Evolutionary conservation across 2,888 invertebrate species (phyloP), one percentile per base, ranked within the genome.

Genomic region (Stegana nigrithorax): DNA sequence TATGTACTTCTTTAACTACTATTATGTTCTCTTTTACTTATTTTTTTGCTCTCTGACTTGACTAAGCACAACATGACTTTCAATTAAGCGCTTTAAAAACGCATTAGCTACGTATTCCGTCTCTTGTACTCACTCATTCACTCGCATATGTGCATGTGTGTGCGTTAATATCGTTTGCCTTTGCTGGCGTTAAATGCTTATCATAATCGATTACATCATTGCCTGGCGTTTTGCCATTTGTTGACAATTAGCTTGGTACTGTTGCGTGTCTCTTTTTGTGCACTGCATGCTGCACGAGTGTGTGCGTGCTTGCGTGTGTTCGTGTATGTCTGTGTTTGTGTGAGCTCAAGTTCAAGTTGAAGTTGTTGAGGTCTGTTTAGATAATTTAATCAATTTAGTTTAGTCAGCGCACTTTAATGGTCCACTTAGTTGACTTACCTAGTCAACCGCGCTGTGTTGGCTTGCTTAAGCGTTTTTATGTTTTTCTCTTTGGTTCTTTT

Each of bases 311-410:
- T 7, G 32, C 17, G 17, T 17, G 21, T 56, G 17, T 19, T 56
- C 12, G 47, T 25, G 47, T 27, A 32, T 7, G 25, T 21, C 7
- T 50, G 6, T 19, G 21, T 12, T 51, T 25, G n/a, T n/a, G n/a
- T n/a, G 23, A 12, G 19, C 17, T 65, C 51, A 21, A 68, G 73
- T 73, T 76, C 72, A 78, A 78, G 72, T 75, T 75, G 70, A 78
- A 70, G 67, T 70, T 74, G 72, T 75, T 75, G 70, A 78, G 69
- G 67, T 70, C 73, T 68, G 78, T 78, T 78, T 73, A 72, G 64
- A 67, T 74, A 78, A 72, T 75, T 61, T 45, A 66, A 64, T 50
- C 63, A 47, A 47, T 23, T 23, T n/a, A 25, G 25, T 47, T 47
- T 23, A 21, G 7, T 8, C 23, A 47, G 23, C 47, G 47, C 47